phyloP scores from a whole-genome alignment of 2,888 invertebrate species.

The Lingula anatina region DNA sequence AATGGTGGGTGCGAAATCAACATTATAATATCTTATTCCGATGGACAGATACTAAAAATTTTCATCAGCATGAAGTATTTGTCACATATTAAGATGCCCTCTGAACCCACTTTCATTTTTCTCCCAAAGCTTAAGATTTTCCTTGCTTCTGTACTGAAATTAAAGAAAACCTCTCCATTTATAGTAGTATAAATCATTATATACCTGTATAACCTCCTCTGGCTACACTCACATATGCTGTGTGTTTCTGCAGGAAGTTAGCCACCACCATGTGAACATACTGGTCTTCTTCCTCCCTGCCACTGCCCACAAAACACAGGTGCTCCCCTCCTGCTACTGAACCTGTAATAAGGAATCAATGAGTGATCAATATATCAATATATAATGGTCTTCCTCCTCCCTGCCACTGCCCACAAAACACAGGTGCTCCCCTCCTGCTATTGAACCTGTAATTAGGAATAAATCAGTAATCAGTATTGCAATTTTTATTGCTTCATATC shows the following conservation, averaged over 20 bases:
- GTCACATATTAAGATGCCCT: no score
- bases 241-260: conserved; percentile 89
- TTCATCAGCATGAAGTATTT: no score
- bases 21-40: no score
- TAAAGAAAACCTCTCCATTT: no score
- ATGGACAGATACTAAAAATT: no score
- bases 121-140: no score
- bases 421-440: conserved; percentile 56
- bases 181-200: conserved; percentile 12
- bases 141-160: no score
- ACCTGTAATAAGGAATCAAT: conserved; percentile 55
- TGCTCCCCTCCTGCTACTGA: conserved; percentile 61
- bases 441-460: conserved; percentile 64
- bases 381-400: conserved; percentile 77
- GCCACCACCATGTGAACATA: conserved; percentile 98
- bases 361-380: no score
- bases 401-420: conserved; percentile 82
- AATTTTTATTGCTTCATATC: no score
- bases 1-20: no score
- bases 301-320: conserved; percentile 74
- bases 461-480: no score
- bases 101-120: no score
- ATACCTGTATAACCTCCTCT: conserved; percentile 75
- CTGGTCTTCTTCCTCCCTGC: conserved; percentile 75
- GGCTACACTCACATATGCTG: conserved; percentile 85